Evolutionary conservation across 2,113 vertebrate genomes (phyloP).

Genomic region (Mus spicilegus): DNA sequence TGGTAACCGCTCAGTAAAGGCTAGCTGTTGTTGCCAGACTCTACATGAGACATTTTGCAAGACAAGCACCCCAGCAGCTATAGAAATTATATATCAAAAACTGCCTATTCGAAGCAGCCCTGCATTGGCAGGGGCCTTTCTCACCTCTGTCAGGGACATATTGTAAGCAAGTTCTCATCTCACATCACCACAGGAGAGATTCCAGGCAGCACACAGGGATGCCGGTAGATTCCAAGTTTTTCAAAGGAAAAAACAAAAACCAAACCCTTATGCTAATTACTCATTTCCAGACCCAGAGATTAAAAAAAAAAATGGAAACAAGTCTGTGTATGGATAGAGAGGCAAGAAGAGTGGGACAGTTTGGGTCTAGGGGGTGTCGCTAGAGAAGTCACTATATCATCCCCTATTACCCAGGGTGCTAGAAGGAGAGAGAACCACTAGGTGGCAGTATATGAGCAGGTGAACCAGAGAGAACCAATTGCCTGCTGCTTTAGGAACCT

Average conservation of each 20-base stretch:
- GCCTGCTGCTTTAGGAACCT: conserved; percentile 15
- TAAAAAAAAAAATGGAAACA: neutral
- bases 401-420: conserved; percentile 47
- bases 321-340: conserved; percentile 17
- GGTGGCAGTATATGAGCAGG: conserved; percentile 81
- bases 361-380: neutral
- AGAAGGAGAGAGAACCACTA: conserved; percentile 71
- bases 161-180: neutral
- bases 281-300: conserved; percentile 2
- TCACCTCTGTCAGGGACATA: neutral
- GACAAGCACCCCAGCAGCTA: neutral
- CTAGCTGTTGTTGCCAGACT: neutral
- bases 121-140: too few relatives aligned
- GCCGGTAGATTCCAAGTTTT: neutral
- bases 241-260: neutral
- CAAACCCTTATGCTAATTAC: neutral
- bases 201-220: neutral
- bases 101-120: neutral
- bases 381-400: neutral
- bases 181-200: neutral
- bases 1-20: neutral
- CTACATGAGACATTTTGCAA: conserved; percentile 14
- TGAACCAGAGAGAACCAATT: conserved; percentile 64
- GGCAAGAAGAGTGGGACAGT: neutral
- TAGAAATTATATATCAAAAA: conserved; percentile 12